Conservation (phyloP, 37 sponge, comb jelly and placozoan genomes). For the Hexactinellida sp. region DNA sequence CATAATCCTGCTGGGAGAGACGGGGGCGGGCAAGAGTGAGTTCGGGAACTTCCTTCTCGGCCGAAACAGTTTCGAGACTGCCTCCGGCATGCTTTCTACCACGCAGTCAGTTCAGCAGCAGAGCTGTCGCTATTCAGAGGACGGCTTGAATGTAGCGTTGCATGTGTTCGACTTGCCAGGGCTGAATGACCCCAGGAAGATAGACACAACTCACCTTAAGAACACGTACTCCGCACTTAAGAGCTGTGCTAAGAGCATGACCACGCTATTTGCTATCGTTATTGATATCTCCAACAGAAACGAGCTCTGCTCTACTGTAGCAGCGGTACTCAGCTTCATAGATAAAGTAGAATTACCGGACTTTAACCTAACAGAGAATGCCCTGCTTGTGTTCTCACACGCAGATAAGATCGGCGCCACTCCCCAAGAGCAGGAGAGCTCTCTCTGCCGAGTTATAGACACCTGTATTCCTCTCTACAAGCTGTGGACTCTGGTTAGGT, state of each 20-base stretch:
- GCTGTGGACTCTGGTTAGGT: neutral
- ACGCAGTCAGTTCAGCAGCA: neutral
- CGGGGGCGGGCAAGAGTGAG: neutral
- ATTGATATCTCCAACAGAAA: neutral
- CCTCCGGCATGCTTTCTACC: neutral
- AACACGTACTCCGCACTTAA: neutral
- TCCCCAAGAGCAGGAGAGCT: neutral
- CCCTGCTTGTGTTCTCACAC: neutral
- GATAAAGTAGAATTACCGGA: conserved; percentile 7
- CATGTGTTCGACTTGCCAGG: conserved; percentile 3
- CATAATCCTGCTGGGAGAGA: neutral
- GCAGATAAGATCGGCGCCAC: neutral
- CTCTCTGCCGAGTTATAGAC: neutral
- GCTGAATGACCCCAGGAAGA: neutral
- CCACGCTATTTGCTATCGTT: neutral
- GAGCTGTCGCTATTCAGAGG: neutral
- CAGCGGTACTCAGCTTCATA: neutral
- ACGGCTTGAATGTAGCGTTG: neutral
- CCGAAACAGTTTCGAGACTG: neutral
- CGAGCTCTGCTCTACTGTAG: neutral
- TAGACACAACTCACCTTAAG: neutral
- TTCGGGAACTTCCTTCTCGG: neutral
- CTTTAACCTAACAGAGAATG: conserved; percentile 11
- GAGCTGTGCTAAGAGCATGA: neutral
- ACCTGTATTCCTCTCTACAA: neutral